These are phyloP conservation scores for Nestor notabilis DNA, from an alignment of 2,113 vertebrate species.

Conservation along the genomic window DNA sequence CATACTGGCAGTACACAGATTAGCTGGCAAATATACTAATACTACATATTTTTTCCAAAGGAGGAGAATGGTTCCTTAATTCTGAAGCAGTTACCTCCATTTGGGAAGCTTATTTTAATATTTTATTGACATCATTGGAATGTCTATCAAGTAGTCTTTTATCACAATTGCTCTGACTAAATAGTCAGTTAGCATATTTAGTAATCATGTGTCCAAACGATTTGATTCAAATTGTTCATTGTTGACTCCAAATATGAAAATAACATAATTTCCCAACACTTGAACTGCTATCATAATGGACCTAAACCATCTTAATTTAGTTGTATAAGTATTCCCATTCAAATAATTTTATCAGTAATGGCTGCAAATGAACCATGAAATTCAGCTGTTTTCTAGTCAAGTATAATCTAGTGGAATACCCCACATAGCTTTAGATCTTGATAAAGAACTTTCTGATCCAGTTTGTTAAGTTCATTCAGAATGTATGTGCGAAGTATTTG, in stretches of 20 bases:
- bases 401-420: conserved; percentile 3
- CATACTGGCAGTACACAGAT: not conserved
- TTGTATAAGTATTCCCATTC: conserved; percentile 5
- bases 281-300: not conserved
- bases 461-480: not conserved
- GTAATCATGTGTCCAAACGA: not conserved
- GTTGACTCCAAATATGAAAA: conserved; percentile 5
- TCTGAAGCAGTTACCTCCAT: not conserved
- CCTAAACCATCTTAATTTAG: conserved; percentile 17
- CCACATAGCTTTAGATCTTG: not conserved
- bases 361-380: conserved; percentile 44
- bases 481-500: not conserved
- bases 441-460: not conserved
- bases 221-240: conserved; percentile 1
- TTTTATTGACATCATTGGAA: not conserved
- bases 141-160: not conserved
- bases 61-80: not conserved
- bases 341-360: not conserved
- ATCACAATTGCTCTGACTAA: not conserved
- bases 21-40: not conserved
- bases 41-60: not conserved
- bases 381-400: conserved; percentile 35
- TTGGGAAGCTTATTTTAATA: not conserved
- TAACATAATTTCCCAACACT: not conserved
- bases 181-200: not conserved